Percentiles rank a stretch among this genome's conserved stretches.
These are phyloP conservation scores for Amaurobius ferox DNA, from an alignment of 2,888 invertebrate species.

Conservation along the genomic window DNA sequence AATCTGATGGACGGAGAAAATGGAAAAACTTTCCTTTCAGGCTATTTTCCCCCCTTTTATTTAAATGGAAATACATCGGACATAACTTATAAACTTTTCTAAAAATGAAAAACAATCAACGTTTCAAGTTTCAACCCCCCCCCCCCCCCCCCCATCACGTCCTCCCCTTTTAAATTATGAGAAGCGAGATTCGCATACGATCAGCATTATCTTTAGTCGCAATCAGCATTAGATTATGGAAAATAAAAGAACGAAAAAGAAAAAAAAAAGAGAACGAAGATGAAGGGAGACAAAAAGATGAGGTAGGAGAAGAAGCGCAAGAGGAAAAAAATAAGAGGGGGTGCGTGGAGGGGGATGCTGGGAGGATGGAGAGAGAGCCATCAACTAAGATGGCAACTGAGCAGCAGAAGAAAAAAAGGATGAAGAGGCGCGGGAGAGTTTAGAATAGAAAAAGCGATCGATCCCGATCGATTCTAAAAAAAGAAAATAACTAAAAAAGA, in stretches of 20 bases:
- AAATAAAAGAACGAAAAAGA: conserved; percentile 1
- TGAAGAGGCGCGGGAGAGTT: conserved; percentile 38
- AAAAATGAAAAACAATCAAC: not conserved
- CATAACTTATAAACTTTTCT: too few relatives aligned
- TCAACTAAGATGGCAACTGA: conserved; percentile 69
- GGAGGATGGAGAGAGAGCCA: conserved; percentile 59
- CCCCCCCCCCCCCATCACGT: not conserved
- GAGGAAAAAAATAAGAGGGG: conserved; percentile 38
- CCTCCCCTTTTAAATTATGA: conserved; percentile 46
- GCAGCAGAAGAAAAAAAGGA: conserved; percentile 22
- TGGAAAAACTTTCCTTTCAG: too few relatives aligned
- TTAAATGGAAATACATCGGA: too few relatives aligned
- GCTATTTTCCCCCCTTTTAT: too few relatives aligned
- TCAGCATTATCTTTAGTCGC: conserved; percentile 66
- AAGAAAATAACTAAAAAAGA: conserved; percentile 37
- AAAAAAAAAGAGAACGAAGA: not conserved
- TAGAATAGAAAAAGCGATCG: conserved; percentile 71
- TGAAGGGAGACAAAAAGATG: conserved; percentile 62
- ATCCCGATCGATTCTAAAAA: conserved; percentile 69
- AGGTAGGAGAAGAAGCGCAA: conserved; percentile 64
- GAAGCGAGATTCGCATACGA: conserved; percentile 44
- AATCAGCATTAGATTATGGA: conserved; percentile 69
- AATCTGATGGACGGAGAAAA: too few relatives aligned
- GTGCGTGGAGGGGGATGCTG: conserved; percentile 22
- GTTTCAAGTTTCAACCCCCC: not conserved